phyloP scores from a whole-genome alignment of 2,113 vertebrate genomes.

The Peromyscus polionotus region DNA sequence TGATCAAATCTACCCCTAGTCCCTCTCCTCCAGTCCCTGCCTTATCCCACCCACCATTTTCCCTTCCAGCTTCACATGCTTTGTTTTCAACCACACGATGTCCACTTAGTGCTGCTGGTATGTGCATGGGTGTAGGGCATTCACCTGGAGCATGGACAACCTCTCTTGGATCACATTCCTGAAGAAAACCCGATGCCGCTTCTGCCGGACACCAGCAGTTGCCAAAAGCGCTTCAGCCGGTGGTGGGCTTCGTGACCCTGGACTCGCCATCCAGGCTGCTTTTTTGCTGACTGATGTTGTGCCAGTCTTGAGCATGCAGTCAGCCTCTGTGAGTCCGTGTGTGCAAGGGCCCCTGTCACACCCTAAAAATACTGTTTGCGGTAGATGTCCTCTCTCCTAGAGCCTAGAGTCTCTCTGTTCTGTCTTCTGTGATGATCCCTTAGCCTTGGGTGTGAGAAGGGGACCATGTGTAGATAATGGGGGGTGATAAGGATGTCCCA shows the following conservation, averaged over 20 bases:
- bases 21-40: neutral
- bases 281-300: neutral
- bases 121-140: neutral
- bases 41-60: neutral
- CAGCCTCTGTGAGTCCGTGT: neutral
- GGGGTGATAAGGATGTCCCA: neutral
- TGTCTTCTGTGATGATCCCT: no score
- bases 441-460: neutral
- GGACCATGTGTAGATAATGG: neutral
- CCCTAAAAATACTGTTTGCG: neutral
- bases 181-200: no score
- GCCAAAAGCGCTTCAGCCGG: neutral
- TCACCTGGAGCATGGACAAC: accelerated
- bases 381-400: neutral
- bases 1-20: neutral
- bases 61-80: neutral
- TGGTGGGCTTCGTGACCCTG: neutral
- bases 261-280: neutral
- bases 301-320: neutral
- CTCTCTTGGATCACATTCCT: no score
- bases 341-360: neutral
- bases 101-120: neutral
- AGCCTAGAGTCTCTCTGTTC: neutral
- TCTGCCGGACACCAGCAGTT: neutral
- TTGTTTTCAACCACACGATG: neutral